Evolutionary conservation across 2,888 invertebrate species (phyloP), one percentile per base, ranked within the genome.

Genomic region (Andrena hattorfiana): DNA sequence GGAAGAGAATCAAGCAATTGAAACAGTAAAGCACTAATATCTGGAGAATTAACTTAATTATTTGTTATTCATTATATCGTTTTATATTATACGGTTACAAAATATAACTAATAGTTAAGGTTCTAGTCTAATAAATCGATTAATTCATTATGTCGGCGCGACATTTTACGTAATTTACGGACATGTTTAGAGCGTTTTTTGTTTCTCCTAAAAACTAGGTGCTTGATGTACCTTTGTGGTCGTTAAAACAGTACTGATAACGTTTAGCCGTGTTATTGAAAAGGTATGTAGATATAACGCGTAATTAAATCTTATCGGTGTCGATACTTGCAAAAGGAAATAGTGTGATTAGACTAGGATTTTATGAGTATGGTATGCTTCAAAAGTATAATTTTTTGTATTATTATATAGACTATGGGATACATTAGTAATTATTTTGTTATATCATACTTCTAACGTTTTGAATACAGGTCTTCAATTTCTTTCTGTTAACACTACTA

Each of bases 401-500:
- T 72, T 79, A 63, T 72, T 70, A 54, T 54, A 54, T 62, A 62
- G 48, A 59, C n/a, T 67, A 32, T 49, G 35, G 75, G 26, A 48
- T 63, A 49, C 16, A 63, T 48, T 60, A 56, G 49, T 70, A 71
- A 71, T 75, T 84, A 81, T 79, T 74, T 85, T 80, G 42, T 66
- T 77, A 23, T 74, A 20, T 68, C 60, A 59, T 78, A 70, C 13
- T 56, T 81, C 69, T 73, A 72, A 60, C 26, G 16, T 48, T 80
- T 75, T 42, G 13, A 75, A 84, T 87, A 81, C 88, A 77, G 82
- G 82, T 88, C 82, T 81, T 87, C 84, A 77, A 82, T 79, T 70
- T 77, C 4, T 35, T 66, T 79, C 63, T 73, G 70, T 81, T 84
- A 60, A 49, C 56, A 74, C 62, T 67, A 74, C 42, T 71, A 35